Percentiles rank a stretch among this genome's conserved stretches.
Evolutionary conservation across 2,888 invertebrate genomes (phyloP).

Genomic region (Linyphia triangularis): DNA sequence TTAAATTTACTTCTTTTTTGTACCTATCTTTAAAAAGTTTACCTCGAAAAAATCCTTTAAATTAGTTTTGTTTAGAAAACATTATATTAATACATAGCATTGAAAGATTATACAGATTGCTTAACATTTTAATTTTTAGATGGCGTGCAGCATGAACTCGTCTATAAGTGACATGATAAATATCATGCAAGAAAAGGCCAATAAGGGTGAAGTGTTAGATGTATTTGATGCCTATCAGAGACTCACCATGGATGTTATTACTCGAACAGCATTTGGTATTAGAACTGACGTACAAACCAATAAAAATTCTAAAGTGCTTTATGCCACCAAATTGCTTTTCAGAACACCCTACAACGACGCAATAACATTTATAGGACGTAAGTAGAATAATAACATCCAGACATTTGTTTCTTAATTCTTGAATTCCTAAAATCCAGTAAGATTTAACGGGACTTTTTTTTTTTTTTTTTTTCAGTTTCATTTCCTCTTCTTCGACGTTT

Average conservation of each 20-base stretch:
- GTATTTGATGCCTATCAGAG: constrained; percentile 81
- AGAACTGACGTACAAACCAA: constrained; percentile 80
- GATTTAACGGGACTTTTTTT: too few species aligned
- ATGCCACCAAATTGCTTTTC: constrained; percentile 29
- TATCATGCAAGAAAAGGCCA: constrained; percentile 78
- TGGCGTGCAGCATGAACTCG: constrained; percentile 79
- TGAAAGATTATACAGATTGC: too few species aligned
- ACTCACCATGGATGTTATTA: constrained; percentile 82
- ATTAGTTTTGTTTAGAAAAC: too few species aligned
- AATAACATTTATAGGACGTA: constrained; percentile 43
- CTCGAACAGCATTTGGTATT: constrained; percentile 81
- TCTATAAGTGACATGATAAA: constrained; percentile 79
- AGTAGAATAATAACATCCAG: too few species aligned
- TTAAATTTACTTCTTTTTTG: too few species aligned
- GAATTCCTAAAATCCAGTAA: too few species aligned
- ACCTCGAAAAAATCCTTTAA: too few species aligned
- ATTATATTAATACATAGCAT: too few species aligned
- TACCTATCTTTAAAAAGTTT: too few species aligned
- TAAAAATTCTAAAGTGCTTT: constrained; percentile 76
- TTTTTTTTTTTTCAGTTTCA: constrained; percentile 14
- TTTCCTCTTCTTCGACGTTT: constrained; percentile 39
- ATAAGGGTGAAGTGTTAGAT: constrained; percentile 78
- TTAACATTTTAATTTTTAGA: constrained; percentile 36
- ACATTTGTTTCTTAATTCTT: too few species aligned
- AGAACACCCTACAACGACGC: not conserved